A percentile compares a stretch with the other conserved stretches of the same genome.
Evolutionary conservation across 2,797 vertebrate species (phyloP).

Genomic region (Setipinna tenuifilis): DNA sequence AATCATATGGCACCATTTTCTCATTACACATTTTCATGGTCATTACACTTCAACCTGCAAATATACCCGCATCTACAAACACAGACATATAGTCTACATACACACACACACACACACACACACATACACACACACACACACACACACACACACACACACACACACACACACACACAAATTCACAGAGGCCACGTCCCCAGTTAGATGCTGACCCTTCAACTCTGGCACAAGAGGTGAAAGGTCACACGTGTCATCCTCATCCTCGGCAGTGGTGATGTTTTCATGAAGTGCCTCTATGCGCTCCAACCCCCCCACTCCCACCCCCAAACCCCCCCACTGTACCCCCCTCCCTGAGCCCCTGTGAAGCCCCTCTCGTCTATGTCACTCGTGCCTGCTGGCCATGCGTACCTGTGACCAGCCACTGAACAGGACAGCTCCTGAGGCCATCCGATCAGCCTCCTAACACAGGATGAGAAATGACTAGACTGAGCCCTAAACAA

Average conservation of each 20-base stretch:
- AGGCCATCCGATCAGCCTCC: neutral
- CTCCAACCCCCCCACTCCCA: too few species aligned
- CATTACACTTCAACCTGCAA: neutral
- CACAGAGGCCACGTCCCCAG: neutral
- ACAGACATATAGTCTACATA: neutral
- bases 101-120: neutral
- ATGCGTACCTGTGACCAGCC: neutral
- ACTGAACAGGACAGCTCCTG: neutral
- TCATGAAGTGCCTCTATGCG: too few species aligned
- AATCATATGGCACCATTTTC: neutral
- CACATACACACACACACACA: neutral
- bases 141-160: neutral
- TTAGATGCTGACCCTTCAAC: neutral
- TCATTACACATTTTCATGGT: slow-evolving; percentile 15
- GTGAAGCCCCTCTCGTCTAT: neutral
- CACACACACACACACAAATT: neutral
- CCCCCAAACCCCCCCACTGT: neutral
- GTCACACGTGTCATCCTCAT: neutral
- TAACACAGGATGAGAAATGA: neutral
- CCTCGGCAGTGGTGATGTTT: neutral
- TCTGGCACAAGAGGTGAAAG: neutral
- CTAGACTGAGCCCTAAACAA: neutral
- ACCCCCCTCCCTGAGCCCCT: too few species aligned
- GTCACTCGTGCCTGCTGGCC: neutral
- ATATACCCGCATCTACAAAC: neutral